A percentile compares a stretch with the other conserved stretches of the same genome.
phyloP scores from a whole-genome alignment of 2,113 vertebrate species.

The Oncorhynchus kisutch region DNA sequence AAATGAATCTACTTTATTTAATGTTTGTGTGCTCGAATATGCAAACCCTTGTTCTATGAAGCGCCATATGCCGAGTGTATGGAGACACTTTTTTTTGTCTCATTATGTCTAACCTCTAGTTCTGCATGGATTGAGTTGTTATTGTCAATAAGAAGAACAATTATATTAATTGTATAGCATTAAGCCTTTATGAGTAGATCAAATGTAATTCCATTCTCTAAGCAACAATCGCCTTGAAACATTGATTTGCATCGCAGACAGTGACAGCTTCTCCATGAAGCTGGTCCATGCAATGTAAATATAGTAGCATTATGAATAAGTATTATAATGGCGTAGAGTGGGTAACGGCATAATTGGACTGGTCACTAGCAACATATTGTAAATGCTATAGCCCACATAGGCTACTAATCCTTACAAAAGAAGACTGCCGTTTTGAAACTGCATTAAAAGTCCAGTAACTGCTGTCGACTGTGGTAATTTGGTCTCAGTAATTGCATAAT shows the following conservation, averaged over 20 bases:
- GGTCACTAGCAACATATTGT: no score
- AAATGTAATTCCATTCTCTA: neutral
- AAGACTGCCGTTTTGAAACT: no score
- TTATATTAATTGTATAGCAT: neutral
- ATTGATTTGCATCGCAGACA: slow-evolving; percentile 4
- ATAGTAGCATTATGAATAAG: neutral
- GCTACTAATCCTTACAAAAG: no score
- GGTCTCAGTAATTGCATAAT: no score
- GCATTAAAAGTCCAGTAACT: no score
- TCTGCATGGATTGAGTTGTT: neutral
- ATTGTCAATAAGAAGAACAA: neutral
- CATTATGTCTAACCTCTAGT: neutral
- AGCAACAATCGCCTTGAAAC: slow-evolving; percentile 4
- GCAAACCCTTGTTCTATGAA: no score
- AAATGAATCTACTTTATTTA: no score
- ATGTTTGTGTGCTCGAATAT: no score
- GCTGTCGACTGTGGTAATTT: no score
- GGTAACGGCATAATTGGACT: no score
- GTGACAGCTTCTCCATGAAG: neutral
- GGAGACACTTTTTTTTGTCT: neutral
- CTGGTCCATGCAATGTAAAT: neutral
- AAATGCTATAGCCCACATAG: no score
- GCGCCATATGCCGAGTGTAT: neutral
- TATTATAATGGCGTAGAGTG: no score
- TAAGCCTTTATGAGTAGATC: neutral